Percentiles rank a stretch among this genome's conserved stretches.
phyloP scores from a whole-genome alignment of 2,113 vertebrate species.

The Caranx melampygus region DNA sequence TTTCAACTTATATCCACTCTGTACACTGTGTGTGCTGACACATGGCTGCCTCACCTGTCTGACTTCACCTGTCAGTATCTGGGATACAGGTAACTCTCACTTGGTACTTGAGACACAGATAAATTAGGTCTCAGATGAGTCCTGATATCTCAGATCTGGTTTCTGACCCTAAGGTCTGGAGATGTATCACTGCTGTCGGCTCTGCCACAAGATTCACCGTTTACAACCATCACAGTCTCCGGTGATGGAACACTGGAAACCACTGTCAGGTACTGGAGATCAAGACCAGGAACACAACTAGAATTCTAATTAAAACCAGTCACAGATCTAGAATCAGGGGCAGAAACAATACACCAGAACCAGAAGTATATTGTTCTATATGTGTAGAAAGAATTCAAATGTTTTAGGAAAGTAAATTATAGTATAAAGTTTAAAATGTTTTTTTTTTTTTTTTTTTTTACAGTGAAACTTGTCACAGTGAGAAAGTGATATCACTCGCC shows the following conservation, averaged over 20 bases:
- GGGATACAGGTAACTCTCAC: slow-evolving; percentile 85
- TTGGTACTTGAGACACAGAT: slow-evolving; percentile 84
- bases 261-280: slow-evolving; percentile 64
- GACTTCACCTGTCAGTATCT: slow-evolving; percentile 86
- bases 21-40: slow-evolving; percentile 76
- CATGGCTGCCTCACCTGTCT: slow-evolving; percentile 84
- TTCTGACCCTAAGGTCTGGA: slow-evolving; percentile 75
- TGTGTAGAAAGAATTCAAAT: too few species aligned
- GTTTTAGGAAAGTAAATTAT: background rate
- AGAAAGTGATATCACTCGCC: slow-evolving; percentile 81
- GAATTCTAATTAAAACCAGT: too few species aligned
- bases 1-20: slow-evolving; percentile 50
- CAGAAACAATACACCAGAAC: too few species aligned
- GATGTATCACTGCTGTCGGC: slow-evolving; percentile 60
- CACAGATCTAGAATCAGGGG: too few species aligned
- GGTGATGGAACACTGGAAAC: slow-evolving; percentile 76
- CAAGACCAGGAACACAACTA: background rate
- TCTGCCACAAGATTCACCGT: slow-evolving; percentile 77
- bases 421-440: background rate
- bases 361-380: too few species aligned
- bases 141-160: background rate
- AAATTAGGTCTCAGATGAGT: background rate
- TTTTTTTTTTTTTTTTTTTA: slow-evolving; percentile 48
- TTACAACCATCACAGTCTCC: slow-evolving; percentile 76
- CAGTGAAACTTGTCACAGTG: slow-evolving; percentile 85